Evolutionary conservation across 2,888 invertebrate genomes (phyloP), one percentile per base, ranked within the genome.

Genomic region (Hirtodrosophila cameraria): DNA sequence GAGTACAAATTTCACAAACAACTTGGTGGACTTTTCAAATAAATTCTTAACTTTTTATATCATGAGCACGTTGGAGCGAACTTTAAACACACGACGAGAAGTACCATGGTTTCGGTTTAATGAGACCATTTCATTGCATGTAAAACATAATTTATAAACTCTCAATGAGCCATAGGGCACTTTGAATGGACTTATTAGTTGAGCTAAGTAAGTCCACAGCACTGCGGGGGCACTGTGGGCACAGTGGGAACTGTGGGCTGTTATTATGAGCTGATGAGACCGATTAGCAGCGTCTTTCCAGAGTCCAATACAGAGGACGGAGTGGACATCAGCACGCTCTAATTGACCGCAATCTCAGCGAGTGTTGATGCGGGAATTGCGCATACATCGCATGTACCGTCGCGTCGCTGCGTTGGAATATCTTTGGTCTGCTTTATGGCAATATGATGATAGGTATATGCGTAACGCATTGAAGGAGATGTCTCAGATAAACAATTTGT

Each of bases 361-460:
- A 67, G 55, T 50, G 68, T 57, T 45, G 62, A 35, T 45, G 7
- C 12, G 70, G 68, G 57, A 67, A 61, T 74, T 54, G 69, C 68
- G 75, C 53, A 74, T 74, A 73, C 70, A 74, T 53, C 68, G 61
- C 61, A 49, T 67, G 68, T 38, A 57, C 46, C 48, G 53, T 16
- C 61, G 43, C 20, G 61, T 38, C 11, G 16, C 45, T 38, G 20
- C 13, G 41, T 9, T 23, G 7, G 31, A 41, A 57, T n/a, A n/a
- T 57, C 39, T 49, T 43, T 43, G 35, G 46, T 41, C 20, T 41
- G 38, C 33, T 31, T 48, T 43, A 60, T 62, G 57, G 52, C 57
- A 62, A 69, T 57, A 52, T 55, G 60, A 62, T 62, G 68, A 75
- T 71, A 86, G 75, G 64, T 68, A 70, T n/a, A n/a, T n/a, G n/a